A percentile compares a stretch with the other conserved stretches of the same genome.
phyloP scores from a whole-genome alignment of 2,113 vertebrate species.

The Meriones unguiculatus region DNA sequence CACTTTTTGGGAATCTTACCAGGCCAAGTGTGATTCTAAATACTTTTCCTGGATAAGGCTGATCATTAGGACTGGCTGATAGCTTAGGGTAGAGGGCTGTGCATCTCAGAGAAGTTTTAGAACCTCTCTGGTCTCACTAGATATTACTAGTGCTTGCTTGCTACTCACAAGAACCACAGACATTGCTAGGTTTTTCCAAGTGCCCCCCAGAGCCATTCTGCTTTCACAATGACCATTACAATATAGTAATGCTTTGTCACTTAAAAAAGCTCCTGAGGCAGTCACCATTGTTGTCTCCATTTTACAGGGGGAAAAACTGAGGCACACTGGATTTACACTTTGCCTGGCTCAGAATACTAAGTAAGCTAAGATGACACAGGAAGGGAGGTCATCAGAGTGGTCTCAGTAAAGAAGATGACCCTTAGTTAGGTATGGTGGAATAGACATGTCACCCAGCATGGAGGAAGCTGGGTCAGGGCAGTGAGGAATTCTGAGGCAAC shows the following conservation, averaged over 20 bases:
- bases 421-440: background rate
- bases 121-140: background rate
- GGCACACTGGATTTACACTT: background rate
- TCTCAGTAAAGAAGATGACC: background rate
- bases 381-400: background rate
- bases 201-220: background rate
- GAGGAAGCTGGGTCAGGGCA: background rate
- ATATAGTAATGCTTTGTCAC: background rate
- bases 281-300: background rate
- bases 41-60: background rate
- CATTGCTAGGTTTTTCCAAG: background rate
- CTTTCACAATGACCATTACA: background rate
- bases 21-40: background rate
- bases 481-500: background rate
- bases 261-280: background rate
- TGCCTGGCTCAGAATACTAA: background rate
- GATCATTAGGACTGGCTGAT: background rate
- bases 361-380: background rate
- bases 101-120: rapidly evolving
- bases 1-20: background rate
- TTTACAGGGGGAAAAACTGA: background rate
- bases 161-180: background rate
- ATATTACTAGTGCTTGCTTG: background rate
- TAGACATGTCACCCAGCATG: background rate
- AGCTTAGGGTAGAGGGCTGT: background rate